Percentiles rank a stretch among this genome's conserved stretches.
Evolutionary conservation across 2,888 invertebrate species (phyloP).

Genomic region (Leucoptera coffeella): DNA sequence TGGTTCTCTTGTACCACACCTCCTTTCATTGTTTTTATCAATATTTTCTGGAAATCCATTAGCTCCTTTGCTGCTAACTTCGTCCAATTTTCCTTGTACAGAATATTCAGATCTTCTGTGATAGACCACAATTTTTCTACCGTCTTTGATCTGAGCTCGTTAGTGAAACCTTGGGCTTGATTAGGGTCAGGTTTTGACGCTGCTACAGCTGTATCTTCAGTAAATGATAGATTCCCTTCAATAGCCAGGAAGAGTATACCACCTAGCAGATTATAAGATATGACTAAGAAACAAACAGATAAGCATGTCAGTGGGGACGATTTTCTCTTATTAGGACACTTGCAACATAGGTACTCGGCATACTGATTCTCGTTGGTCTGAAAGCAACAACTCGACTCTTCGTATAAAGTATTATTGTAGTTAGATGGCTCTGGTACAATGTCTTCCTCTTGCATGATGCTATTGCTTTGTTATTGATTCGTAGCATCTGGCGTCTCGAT

Average conservation of each 20-base stretch:
- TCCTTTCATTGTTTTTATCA: conserved; percentile 39
- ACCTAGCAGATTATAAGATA: conserved; percentile 87
- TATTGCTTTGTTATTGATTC: too few species aligned
- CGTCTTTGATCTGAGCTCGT: conserved; percentile 60
- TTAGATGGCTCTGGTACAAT: too few species aligned
- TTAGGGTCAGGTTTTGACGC: conserved; percentile 59
- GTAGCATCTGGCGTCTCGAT: too few species aligned
- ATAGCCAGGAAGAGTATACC: conserved; percentile 86
- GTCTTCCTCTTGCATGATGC: too few species aligned
- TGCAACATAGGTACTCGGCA: too few species aligned
- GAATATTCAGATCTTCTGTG: conserved; percentile 80
- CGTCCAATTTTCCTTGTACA: conserved; percentile 91
- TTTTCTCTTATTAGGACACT: conserved; percentile 26
- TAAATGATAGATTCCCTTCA: conserved; percentile 57
- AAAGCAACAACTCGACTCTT: too few species aligned
- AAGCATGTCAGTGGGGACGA: conserved; percentile 69
- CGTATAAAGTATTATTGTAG: too few species aligned
- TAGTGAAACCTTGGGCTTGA: conserved; percentile 41
- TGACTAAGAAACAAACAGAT: conserved; percentile 77
- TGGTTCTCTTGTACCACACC: conserved; percentile 14
- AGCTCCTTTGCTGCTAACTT: conserved; percentile 81
- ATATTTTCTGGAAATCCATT: conserved; percentile 70
- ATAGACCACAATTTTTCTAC: conserved; percentile 81
- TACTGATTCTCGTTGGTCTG: too few species aligned
- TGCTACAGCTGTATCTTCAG: conserved; percentile 56